Conservation (phyloP, 2,888 invertebrate species). For the Zygogramma bicolorata region DNA sequence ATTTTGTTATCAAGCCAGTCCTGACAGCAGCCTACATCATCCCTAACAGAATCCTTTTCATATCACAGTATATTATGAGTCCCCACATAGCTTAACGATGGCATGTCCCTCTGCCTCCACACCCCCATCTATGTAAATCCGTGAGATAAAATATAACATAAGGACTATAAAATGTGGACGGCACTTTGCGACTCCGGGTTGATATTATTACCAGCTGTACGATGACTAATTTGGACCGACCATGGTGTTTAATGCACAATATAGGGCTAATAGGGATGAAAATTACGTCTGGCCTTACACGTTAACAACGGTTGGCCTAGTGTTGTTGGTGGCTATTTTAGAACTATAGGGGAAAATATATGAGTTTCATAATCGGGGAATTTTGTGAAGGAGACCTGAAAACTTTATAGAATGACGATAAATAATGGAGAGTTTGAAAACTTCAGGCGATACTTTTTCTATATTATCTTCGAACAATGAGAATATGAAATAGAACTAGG, state of each 20-base stretch:
- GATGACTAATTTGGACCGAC: constrained; percentile 10
- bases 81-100: constrained; percentile 3
- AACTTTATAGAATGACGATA: too few relatives aligned
- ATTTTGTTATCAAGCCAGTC: constrained; percentile 1
- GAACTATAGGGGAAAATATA: not conserved
- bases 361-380: not conserved
- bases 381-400: not conserved
- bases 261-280: not conserved
- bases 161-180: constrained; percentile 5
- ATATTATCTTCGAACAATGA: too few relatives aligned
- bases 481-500: too few relatives aligned
- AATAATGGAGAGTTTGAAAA: too few relatives aligned
- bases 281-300: not conserved
- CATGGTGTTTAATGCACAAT: constrained; percentile 3
- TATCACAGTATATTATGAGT: constrained; percentile 16
- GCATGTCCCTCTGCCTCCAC: constrained; percentile 1
- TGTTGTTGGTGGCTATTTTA: not conserved
- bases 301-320: not conserved
- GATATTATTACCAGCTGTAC: constrained; percentile 18
- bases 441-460: too few relatives aligned
- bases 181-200: constrained; percentile 5
- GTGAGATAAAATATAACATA: constrained; percentile 5
- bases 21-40: not conserved
- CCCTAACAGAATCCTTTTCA: constrained; percentile 6
- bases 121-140: constrained; percentile 13